These are phyloP conservation scores for Phengaris alcon DNA, from an alignment of 2,888 invertebrate species.

Conservation along the genomic window DNA sequence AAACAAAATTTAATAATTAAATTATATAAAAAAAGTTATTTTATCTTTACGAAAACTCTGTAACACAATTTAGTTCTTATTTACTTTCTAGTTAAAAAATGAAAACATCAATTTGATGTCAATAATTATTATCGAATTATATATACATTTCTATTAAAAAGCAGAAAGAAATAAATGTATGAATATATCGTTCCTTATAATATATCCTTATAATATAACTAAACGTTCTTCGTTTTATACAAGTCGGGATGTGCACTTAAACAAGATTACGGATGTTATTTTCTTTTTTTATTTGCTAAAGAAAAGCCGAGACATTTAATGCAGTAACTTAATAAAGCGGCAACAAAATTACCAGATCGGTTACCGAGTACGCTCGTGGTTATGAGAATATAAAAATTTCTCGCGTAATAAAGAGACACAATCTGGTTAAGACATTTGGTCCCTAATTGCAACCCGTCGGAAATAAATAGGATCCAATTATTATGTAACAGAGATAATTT, in stretches of 20 bases:
- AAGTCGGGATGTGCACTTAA: constrained; percentile 52
- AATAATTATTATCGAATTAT: too few species aligned
- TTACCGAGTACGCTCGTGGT: constrained; percentile 62
- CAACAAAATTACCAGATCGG: constrained; percentile 59
- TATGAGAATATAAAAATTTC: constrained; percentile 61
- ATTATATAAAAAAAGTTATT: too few species aligned
- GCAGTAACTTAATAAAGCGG: constrained; percentile 55
- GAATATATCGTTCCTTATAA: constrained; percentile 46
- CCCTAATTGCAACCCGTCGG: background rate
- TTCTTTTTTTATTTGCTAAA: constrained; percentile 46
- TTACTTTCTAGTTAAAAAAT: background rate
- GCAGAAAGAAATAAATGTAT: constrained; percentile 35
- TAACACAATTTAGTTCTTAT: background rate
- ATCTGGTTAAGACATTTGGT: background rate
- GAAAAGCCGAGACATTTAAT: constrained; percentile 48
- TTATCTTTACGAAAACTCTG: too few species aligned
- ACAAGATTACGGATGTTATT: constrained; percentile 49
- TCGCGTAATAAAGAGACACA: constrained; percentile 63
- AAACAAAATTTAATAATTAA: too few species aligned
- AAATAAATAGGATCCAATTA: background rate
- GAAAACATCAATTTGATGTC: too few species aligned
- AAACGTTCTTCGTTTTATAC: constrained; percentile 50
- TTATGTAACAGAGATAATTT: background rate
- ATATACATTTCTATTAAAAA: background rate
- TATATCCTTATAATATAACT: constrained; percentile 49